Conservation (phyloP, 2,113 vertebrate genomes). For the Saguinus imperator region DNA sequence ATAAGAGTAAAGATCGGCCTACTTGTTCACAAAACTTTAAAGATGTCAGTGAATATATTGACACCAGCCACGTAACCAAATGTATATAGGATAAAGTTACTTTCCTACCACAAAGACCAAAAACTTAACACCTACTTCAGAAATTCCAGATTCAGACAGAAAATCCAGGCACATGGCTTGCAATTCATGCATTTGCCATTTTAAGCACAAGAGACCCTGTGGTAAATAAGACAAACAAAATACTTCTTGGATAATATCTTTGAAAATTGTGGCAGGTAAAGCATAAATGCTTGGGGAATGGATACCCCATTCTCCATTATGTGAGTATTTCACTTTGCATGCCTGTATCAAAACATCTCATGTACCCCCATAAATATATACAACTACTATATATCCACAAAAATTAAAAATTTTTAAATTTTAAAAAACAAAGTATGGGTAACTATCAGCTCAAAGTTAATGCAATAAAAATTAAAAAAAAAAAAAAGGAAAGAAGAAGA, state of each 20-base stretch:
- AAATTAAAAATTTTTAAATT: no score
- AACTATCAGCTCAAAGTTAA: no score
- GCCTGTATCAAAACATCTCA: no score
- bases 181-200: neutral
- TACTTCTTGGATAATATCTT: neutral
- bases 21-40: neutral
- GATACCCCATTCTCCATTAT: no score
- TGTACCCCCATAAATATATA: no score
- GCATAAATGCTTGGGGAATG: no score
- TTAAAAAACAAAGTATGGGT: no score
- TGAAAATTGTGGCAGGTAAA: neutral
- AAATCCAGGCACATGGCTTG: neutral
- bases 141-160: neutral
- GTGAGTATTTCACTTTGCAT: no score
- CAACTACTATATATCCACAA: no score
- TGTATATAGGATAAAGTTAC: neutral
- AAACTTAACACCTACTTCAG: neutral
- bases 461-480: no score
- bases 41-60: neutral
- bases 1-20: neutral
- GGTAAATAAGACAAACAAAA: neutral
- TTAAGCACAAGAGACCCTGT: rapidly evolving
- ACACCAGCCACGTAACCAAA: neutral
- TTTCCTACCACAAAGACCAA: neutral
- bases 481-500: no score